Base-by-base conservation (phyloP, 1,140 invertebrate species). In the Drosophila malerkotliana region DNA sequence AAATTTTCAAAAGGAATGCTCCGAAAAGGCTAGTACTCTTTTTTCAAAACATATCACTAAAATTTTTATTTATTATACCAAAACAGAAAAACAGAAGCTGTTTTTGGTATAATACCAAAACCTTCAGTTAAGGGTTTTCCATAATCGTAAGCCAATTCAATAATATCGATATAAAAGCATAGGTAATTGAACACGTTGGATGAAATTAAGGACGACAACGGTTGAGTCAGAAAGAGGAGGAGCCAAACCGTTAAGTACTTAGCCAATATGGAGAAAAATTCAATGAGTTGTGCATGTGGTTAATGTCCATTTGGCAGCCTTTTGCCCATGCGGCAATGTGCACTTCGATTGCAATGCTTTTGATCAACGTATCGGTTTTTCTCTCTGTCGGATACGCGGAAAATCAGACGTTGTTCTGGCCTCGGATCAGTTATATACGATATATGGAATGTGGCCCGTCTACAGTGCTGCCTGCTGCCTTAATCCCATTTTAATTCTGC, bases 401-500 rank as follows among this genome's bases (percentile, higher is more conserved):
- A 68, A 66, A 72, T 62, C 68, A 44, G 68, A 44, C 34, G 18
- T 44, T 52, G 47, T 44, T 28, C 28, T 51, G 63, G 59, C 34
- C 47, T 26, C 45, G 28, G 57, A 18, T 45, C 48, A 34, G 48
- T 7, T 12, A 14, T 10, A 15, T 28, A 51, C 10, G 51, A 24
- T 66, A 44, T 6, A 8, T 14, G n/a, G 4, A 37, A 47, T 26
- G 21, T 28, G 45, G 54, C 30, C 1, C 14, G 52, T 47, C 28
- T 41, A 44, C 41, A 61, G 57, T 63, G 45, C 59, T 14, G 5
- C 28, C 62, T 48, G 37, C 62, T 57, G 62, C 44, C 61, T 53
- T 66, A 85, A 85, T 82, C 78, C 82, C 77, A 78, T 72, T 37
- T 88, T 87, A 83, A 87, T 88, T 74, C 82, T 72, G 83, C 82